Evolutionary conservation across 2,888 invertebrate species (phyloP).

Genomic region (Cyclophora punctaria): DNA sequence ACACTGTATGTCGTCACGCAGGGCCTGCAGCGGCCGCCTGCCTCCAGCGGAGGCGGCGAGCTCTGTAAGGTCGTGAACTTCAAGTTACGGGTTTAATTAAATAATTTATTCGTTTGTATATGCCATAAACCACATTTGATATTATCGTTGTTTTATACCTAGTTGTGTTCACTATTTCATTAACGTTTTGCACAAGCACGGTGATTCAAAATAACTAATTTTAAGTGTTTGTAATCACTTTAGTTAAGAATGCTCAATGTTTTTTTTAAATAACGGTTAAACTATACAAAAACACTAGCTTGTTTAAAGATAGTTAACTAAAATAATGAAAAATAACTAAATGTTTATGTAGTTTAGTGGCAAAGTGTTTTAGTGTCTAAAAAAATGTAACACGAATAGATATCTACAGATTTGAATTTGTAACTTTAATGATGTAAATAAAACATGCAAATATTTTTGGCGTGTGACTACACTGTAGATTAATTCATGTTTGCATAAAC

Average conservation of each 20-base stretch:
- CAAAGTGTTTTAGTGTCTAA: no score
- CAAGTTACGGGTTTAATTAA: slow-evolving; percentile 54
- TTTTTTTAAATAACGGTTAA: slow-evolving; percentile 27
- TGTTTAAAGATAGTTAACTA: no score
- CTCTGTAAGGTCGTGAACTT: slow-evolving; percentile 31
- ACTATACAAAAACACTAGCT: slow-evolving; percentile 4
- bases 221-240: slow-evolving; percentile 43
- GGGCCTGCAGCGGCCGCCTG: slow-evolving; percentile 40
- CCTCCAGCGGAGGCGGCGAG: slow-evolving; percentile 16
- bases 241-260: slow-evolving; percentile 68
- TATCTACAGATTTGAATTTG: slow-evolving; percentile 12
- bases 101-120: slow-evolving; percentile 51
- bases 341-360: slow-evolving; percentile 4
- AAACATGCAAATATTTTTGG: slow-evolving; percentile 1
- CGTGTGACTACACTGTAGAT: slow-evolving; percentile 1
- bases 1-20: neutral
- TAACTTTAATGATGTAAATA: slow-evolving; percentile 10
- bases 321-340: slow-evolving; percentile 11
- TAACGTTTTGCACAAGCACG: slow-evolving; percentile 62
- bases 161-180: slow-evolving; percentile 52
- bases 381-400: slow-evolving; percentile 15
- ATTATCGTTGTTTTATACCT: slow-evolving; percentile 55
- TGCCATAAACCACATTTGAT: slow-evolving; percentile 50
- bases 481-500: slow-evolving; percentile 1
- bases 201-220: slow-evolving; percentile 45